These are phyloP conservation scores for Enteromius anoplus DNA, from an alignment of 2,797 vertebrate species.

Conservation along the genomic window DNA sequence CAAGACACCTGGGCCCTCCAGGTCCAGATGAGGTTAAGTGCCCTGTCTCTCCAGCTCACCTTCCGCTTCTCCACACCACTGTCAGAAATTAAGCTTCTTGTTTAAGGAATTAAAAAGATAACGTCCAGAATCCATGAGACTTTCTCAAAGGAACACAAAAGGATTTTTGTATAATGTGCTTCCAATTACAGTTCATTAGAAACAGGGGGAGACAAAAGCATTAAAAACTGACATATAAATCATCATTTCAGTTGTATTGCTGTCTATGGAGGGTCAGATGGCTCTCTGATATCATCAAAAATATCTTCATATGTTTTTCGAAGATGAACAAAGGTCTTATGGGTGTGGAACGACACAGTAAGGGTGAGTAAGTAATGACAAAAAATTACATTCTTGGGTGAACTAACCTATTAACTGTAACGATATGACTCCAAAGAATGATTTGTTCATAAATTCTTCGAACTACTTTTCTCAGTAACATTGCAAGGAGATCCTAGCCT, in stretches of 20 bases:
- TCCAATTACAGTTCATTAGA: background rate
- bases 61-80: slow-evolving; percentile 19
- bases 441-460: background rate
- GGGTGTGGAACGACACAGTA: too few species aligned
- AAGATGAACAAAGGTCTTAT: too few species aligned
- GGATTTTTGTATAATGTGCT: background rate
- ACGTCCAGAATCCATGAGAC: background rate
- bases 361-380: too few species aligned
- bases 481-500: too few species aligned
- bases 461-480: too few species aligned
- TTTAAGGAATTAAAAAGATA: background rate
- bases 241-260: too few species aligned
- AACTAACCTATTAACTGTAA: background rate
- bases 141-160: background rate
- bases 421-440: background rate
- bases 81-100: slow-evolving; percentile 17
- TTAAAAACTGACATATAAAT: background rate
- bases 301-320: too few species aligned
- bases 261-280: too few species aligned
- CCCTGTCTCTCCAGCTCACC: slow-evolving; percentile 45
- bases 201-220: background rate
- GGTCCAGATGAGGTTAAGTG: slow-evolving; percentile 46
- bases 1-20: slow-evolving; percentile 8
- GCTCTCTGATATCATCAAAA: too few species aligned
- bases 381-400: too few species aligned